Evolutionary conservation across 2,888 invertebrate genomes (phyloP), one percentile per base, ranked within the genome.

Genomic region (Euproctis similis): DNA sequence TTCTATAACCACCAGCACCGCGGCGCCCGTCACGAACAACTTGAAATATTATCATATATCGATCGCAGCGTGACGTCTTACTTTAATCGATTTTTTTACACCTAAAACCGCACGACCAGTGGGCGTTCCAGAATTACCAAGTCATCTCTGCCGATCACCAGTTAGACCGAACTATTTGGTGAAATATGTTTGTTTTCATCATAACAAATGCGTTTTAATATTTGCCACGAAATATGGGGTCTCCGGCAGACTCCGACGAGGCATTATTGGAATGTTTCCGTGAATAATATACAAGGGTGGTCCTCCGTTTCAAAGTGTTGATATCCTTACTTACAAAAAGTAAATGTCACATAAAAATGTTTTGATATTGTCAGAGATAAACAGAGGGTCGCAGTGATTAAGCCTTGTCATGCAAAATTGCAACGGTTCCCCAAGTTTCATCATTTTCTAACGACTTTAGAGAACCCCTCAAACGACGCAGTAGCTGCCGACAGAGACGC

Each of bases 61-160:
- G 77, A 78, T 80, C 84, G 51, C 84, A 82, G 84, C 82, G 68
- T 84, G 84, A 81, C 77, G 84, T 71, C 84, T 61, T 69, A 60
- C 64, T 71, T 70, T 78, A 82, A 84, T 82, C 78, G 81, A 81
- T 76, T 84, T 84, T 81, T 84, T 84, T 84, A 84, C 84, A 84
- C 84, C 78, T 81, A 71, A 75, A 81, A 80, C 78, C 75, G 72
- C 81, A 73, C 61, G 69, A 67, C 57, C 68, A 51, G 78, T 76
- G 74, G 81, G 80, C 77, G 82, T 76, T 54, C 55, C 53, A 59
- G 62, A 61, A 72, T 80, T 75, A 81, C 76, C n/a, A 68, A 80
- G 77, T 73, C 76, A 58, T 67, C 76, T 81, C 71, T 80, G 77
- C 71, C 73, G 77, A 65, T 59, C 54, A 57, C 59, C 62, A 56